Conservation (phyloP, 1,140 invertebrate genomes). For the Andrena cerasifolii region DNA sequence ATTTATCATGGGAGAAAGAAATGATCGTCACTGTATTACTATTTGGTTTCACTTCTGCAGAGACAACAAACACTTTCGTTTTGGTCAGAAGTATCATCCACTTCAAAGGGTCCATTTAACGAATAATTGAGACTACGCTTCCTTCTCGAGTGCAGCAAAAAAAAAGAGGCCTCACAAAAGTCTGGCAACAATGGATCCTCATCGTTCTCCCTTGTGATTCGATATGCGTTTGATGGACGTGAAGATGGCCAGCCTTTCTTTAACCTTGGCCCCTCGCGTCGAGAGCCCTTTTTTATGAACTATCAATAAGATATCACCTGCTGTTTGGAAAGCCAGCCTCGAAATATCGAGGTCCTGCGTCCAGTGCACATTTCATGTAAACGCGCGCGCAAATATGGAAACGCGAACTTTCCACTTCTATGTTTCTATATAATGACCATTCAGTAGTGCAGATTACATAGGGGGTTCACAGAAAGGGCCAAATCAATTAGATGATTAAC, state of each 20-base stretch:
- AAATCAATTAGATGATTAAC: too few relatives aligned
- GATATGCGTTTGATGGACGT: conserved; percentile 66
- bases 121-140: conserved; percentile 58
- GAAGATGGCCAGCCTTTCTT: conserved; percentile 65
- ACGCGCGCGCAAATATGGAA: too few relatives aligned
- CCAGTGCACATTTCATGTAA: neutral
- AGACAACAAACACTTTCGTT: conserved; percentile 57
- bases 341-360: conserved; percentile 52
- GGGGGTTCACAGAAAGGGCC: too few relatives aligned
- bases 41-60: conserved; percentile 22
- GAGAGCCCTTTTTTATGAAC: conserved; percentile 42
- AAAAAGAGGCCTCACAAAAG: conserved; percentile 50
- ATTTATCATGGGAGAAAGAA: neutral
- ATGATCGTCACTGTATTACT: conserved; percentile 16
- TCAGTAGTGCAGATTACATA: too few relatives aligned
- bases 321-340: conserved; percentile 59
- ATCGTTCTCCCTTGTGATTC: conserved; percentile 62
- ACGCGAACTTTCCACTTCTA: too few relatives aligned
- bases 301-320: conserved; percentile 69
- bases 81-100: conserved; percentile 37
- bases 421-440: too few relatives aligned
- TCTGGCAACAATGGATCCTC: conserved; percentile 63
- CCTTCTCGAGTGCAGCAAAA: conserved; percentile 54
- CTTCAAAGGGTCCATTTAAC: conserved; percentile 62
- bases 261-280: conserved; percentile 30